These are phyloP conservation scores for Poicephalus gulielmi DNA, from an alignment of 2,113 vertebrate genomes.

Conservation along the genomic window DNA sequence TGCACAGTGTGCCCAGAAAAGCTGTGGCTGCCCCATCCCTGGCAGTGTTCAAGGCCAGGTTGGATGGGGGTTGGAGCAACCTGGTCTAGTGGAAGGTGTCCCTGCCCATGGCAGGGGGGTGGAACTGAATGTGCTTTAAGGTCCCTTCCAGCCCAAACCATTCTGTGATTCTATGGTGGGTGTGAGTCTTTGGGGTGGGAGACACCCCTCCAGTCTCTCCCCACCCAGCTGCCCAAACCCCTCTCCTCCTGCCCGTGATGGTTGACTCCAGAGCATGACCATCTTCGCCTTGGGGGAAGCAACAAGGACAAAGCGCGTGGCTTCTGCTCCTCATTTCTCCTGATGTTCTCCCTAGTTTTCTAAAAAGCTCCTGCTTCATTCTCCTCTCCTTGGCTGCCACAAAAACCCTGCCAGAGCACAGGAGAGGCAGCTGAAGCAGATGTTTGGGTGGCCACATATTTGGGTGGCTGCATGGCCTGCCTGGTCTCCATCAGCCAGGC, in stretches of 20 bases:
- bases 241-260: fast-evolving
- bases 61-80: not conserved
- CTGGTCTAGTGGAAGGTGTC: not conserved
- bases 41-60: not conserved
- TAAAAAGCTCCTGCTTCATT: not conserved
- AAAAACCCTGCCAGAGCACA: not conserved
- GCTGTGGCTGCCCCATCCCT: not conserved
- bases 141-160: too few relatives aligned
- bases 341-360: not conserved
- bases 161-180: too few relatives aligned
- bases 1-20: not conserved
- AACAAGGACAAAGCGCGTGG: not conserved
- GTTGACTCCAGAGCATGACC: not conserved
- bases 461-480: not conserved
- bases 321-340: not conserved
- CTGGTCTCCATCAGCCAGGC: not conserved
- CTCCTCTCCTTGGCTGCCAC: not conserved
- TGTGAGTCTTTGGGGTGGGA: not conserved
- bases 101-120: not conserved
- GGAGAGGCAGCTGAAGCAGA: not conserved
- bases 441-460: not conserved
- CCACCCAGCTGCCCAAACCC: not conserved
- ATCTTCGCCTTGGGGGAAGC: not conserved
- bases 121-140: too few relatives aligned
- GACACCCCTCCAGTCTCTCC: not conserved